Evolutionary conservation across 2,113 vertebrate species (phyloP).

Genomic region (human): GRCh38 chr2:42566001-42566500

Average conservation of each 20-base stretch:
- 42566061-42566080: neutral
- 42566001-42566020: no score
- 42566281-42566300: neutral
- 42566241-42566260: neutral
- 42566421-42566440: neutral
- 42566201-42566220: neutral
- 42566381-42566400: neutral
- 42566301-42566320: neutral
- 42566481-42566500: neutral
- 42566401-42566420: neutral
- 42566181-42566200: neutral
- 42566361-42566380: neutral
- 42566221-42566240: neutral
- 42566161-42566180: neutral
- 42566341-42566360: neutral
- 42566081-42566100: neutral
- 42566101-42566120: neutral
- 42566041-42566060: neutral
- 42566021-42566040: neutral
- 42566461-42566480: neutral
- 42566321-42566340: neutral
- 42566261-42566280: neutral
- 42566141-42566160: neutral
- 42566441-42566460: neutral
- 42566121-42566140: neutral